Conservation (phyloP, 2,797 vertebrate genomes). For the Chrysocyon brachyurus region DNA sequence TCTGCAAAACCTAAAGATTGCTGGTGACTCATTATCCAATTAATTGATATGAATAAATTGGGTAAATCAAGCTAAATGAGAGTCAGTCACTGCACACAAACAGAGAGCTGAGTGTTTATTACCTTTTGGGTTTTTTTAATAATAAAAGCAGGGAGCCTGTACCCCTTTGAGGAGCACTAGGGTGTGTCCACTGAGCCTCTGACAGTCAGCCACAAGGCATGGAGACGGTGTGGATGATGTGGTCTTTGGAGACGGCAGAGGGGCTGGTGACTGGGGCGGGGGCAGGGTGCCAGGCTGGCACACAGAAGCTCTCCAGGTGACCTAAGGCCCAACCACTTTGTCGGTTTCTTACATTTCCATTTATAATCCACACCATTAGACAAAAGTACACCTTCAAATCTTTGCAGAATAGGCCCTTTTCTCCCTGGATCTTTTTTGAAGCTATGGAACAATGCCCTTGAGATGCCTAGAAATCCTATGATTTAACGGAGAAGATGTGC, state of each 20-base stretch:
- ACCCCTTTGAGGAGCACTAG: neutral
- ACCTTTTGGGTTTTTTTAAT: neutral
- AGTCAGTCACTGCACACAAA: conserved; percentile 74
- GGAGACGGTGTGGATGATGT: fast-evolving
- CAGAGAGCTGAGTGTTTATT: conserved; percentile 44
- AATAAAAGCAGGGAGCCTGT: neutral
- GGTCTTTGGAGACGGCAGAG: neutral
- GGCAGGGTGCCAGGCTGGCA: neutral
- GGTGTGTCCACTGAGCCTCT: neutral
- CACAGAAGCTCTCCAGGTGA: neutral
- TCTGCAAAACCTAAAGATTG: conserved; percentile 71
- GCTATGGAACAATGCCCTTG: neutral
- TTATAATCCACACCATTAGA: neutral
- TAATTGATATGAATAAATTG: conserved; percentile 84
- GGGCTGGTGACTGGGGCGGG: no score
- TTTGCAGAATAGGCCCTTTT: conserved; percentile 1
- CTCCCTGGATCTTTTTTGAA: neutral
- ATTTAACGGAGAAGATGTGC: neutral
- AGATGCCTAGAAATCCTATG: neutral
- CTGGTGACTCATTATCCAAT: conserved; percentile 83
- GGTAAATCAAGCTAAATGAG: conserved; percentile 81
- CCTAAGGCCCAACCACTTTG: neutral
- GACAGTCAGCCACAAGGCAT: neutral
- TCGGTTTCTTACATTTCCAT: neutral
- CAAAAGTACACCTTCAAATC: neutral